Base-by-base conservation (phyloP, 2,797 vertebrate genomes). In the Ambastaia sidthimunki region DNA sequence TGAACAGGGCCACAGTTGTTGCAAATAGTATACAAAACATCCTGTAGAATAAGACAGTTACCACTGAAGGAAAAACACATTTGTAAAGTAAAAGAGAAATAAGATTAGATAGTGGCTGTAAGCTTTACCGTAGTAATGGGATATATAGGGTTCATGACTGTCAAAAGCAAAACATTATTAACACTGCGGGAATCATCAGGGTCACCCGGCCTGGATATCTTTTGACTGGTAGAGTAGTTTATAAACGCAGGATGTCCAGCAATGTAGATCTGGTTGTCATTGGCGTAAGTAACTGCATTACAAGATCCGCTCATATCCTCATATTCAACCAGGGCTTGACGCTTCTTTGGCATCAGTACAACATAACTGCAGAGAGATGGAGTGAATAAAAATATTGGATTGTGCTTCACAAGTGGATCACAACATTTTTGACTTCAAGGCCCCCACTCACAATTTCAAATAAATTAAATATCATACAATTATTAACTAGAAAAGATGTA, bases 1-100 rank as follows among this genome's bases (percentile, higher is more conserved):
- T 99, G 97, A 7, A 99, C 97, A 0, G 97, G 97, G 7, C 97
- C 97, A 3, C 97, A 99, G 74, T 98, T 97, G 85, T 99, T 99
- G 88, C 96, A 98, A 87, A 99, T 97, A 13, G 97, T 98, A 88
- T 98, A 99, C 7, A 99, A 93, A 10, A 98, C 97, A 70, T 98
- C 97, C 97, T 98, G 87, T 16, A 76, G 74, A 85, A 65, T n/a
- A 37, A 65, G 3, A 41, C 1, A 0, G 62, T 65, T 34, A 63
- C 7, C 25, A 9, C 60, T 23, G 11, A 19, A 23, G 18, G 18
- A 47, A 7, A 44, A 44, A n/a, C 1, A 37, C 2, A 67, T 18
- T 44, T 57, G 19, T 19, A 4, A 19, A 41, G 37, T 9, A 31
- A 13, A 10, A n/a, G 9, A 31, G 55, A 3, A 21, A 7, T 18